Base-by-base conservation (phyloP, 2,113 vertebrate genomes). In the Phrynosoma platyrhinos region DNA sequence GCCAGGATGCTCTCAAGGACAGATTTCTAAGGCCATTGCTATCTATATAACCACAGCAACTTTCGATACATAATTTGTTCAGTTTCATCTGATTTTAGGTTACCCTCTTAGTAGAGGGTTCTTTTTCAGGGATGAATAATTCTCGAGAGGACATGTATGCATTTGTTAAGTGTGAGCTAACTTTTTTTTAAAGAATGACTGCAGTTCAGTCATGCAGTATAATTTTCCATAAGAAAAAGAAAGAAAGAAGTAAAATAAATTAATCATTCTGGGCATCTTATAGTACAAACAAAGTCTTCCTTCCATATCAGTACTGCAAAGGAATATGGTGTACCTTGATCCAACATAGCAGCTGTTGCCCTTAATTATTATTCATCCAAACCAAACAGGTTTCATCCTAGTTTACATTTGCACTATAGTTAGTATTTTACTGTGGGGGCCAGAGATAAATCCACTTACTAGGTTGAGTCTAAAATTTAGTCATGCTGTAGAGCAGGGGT, bases 241-340 rank as follows among this genome's bases (percentile, higher is more conserved):
- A 94, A 79, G 79, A 83, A 62, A 62, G 58, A 16, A 16, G 58
- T 16, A 62, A 62, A 16, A 62, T 62, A 62, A 9, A 92, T 21
- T 74, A 79, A 14, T 0, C 52, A 76, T 64, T 52, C 85, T 92
- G 96, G 96, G 94, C 94, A 94, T 95, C 91, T 92, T 92, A 89
- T 93, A 95, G 88, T 90, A 47, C 92, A 93, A 88, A 94, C 94
- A 94, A 94, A 96, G 95, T 96, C 96, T 96, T 94, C 92, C 95
- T 95, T 86, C 81, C 27, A 66, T 94, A 94, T 94, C 96, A 94
- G 91, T 91, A 94, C 95, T 92, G 66, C 92, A 94, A 68, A 89
- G 42, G 91, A 93, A 72, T 86, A 64, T 13, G 66, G 27, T 32
- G 75, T 87, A 75, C 83, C 84, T 83, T 76, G 69, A 0, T 80